Percentiles rank a stretch among this genome's conserved stretches.
These are phyloP conservation scores for Argyresthia goedartella DNA, from an alignment of 2,888 invertebrate genomes.

Conservation along the genomic window DNA sequence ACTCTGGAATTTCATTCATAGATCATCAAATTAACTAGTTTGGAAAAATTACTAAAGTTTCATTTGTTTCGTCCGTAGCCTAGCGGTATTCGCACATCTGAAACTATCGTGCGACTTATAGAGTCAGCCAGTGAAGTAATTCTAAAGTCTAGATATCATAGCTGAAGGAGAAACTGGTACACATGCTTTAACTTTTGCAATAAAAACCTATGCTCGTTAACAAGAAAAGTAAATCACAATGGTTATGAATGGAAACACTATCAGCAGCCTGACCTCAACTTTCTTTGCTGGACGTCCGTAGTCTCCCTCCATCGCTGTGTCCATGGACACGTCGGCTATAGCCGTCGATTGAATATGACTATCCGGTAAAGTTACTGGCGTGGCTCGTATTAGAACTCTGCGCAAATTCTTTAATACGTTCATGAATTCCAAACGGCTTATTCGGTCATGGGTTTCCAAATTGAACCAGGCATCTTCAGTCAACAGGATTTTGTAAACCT, in stretches of 20 bases:
- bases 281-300: slow-evolving; percentile 75
- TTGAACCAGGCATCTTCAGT: slow-evolving; percentile 75
- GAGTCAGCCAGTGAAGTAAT: too few species aligned
- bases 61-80: too few species aligned
- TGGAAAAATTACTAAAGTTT: too few species aligned
- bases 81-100: too few species aligned
- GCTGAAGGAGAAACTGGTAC: too few species aligned
- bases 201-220: too few species aligned
- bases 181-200: too few species aligned
- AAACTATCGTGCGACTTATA: too few species aligned
- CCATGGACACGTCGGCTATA: slow-evolving; percentile 88
- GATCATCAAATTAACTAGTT: background rate
- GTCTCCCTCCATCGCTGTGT: slow-evolving; percentile 79
- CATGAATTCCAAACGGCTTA: slow-evolving; percentile 85
- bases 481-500: slow-evolving; percentile 76
- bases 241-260: too few species aligned
- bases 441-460: slow-evolving; percentile 30
- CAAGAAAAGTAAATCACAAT: too few species aligned
- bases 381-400: slow-evolving; percentile 86
- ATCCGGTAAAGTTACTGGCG: slow-evolving; percentile 61
- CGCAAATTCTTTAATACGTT: slow-evolving; percentile 86
- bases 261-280: slow-evolving; percentile 74
- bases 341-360: slow-evolving; percentile 69
- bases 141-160: too few species aligned
- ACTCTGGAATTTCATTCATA: background rate